phyloP scores from a whole-genome alignment of 2,797 vertebrate species.

The Acrossocheilus fasciatus region DNA sequence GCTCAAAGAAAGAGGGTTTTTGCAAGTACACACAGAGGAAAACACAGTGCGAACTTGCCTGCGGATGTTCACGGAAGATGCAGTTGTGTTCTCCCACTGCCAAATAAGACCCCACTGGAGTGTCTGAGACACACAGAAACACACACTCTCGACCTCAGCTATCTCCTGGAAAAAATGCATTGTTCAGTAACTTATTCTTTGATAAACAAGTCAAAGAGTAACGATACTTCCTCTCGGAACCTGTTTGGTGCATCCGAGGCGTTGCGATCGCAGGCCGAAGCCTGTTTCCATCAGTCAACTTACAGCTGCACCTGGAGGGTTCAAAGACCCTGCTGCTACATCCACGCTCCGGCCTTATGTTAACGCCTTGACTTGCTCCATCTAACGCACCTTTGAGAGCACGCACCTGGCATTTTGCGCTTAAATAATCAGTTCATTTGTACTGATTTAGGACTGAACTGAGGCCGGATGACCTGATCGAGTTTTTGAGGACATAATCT shows the following conservation, averaged over 20 bases:
- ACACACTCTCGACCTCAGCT: conserved; percentile 36
- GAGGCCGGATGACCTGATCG: conserved; percentile 66
- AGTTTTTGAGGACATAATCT: conserved; percentile 65
- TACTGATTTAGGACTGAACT: conserved; percentile 74
- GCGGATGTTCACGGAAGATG: conserved; percentile 61
- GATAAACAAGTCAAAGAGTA: conserved; percentile 65
- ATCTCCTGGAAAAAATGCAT: conserved; percentile 39
- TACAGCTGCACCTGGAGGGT: conserved; percentile 71
- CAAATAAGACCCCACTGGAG: conserved; percentile 63
- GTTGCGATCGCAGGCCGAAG: conserved; percentile 46
- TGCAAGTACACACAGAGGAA: conserved; percentile 62
- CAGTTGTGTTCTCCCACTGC: conserved; percentile 57
- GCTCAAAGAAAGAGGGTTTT: conserved; percentile 53
- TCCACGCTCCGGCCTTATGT: conserved; percentile 61
- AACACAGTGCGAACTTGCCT: conserved; percentile 57
- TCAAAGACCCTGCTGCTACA: conserved; percentile 69
- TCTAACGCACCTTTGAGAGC: conserved; percentile 72
- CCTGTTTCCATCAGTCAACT: conserved; percentile 61
- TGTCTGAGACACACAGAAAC: conserved; percentile 50
- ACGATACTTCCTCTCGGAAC: conserved; percentile 37
- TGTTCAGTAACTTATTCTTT: conserved; percentile 54
- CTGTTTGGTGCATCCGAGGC: conserved; percentile 61
- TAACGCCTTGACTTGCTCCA: conserved; percentile 66
- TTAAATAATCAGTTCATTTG: conserved; percentile 75
- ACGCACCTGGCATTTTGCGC: conserved; percentile 76